These are phyloP conservation scores for Saccostrea echinata DNA, from an alignment of 1,140 invertebrate species.

Conservation along the genomic window DNA sequence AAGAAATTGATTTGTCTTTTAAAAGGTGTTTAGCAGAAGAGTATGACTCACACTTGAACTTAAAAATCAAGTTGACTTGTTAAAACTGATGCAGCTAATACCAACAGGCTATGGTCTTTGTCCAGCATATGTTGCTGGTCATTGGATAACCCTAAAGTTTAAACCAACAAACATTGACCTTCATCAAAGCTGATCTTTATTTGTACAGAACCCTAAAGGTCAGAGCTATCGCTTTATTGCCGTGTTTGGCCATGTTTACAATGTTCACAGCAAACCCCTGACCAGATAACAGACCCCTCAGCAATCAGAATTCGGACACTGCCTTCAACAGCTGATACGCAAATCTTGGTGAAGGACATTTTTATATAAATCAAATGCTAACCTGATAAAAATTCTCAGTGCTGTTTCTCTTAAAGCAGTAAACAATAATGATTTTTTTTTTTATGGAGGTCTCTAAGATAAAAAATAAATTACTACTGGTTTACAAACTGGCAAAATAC, in stretches of 20 bases:
- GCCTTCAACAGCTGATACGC: background rate
- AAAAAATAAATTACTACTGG: background rate
- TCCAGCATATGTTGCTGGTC: background rate
- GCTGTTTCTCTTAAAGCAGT: background rate
- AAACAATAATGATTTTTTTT: no score
- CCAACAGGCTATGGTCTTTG: no score
- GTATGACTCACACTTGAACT: no score
- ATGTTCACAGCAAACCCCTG: background rate
- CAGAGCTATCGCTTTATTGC: background rate
- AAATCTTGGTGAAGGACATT: conserved; percentile 22
- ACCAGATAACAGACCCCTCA: background rate
- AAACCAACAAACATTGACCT: background rate
- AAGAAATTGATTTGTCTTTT: no score
- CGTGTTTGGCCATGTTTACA: background rate
- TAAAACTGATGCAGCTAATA: no score
- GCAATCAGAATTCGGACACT: conserved; percentile 2
- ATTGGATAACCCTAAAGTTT: conserved; percentile 13
- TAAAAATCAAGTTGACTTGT: no score
- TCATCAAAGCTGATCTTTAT: conserved; percentile 12
- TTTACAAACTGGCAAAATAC: background rate
- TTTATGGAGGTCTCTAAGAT: no score
- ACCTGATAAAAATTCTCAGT: background rate
- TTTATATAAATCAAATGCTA: conserved; percentile 21
- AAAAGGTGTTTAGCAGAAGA: no score
- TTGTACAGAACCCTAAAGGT: background rate